These are phyloP conservation scores for Agrotis exclamationis DNA, from an alignment of 2,888 invertebrate species.

Conservation along the genomic window DNA sequence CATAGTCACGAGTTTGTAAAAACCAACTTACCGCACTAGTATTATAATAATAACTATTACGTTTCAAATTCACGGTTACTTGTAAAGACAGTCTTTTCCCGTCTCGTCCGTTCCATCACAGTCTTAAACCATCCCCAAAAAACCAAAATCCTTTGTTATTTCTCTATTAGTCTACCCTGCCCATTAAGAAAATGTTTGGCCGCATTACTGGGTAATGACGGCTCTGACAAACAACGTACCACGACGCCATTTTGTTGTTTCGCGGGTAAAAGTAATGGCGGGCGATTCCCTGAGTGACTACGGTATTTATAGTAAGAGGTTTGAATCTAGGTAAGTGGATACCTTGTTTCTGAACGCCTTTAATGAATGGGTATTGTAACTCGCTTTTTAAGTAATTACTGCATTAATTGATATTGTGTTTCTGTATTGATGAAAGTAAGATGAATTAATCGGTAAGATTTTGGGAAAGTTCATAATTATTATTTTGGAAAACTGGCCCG, in stretches of 20 bases:
- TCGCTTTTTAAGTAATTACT: neutral
- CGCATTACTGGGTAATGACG: constrained; percentile 49
- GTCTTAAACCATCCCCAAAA: neutral
- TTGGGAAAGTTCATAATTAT: neutral
- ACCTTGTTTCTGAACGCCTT: constrained; percentile 4
- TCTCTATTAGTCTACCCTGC: constrained; percentile 36
- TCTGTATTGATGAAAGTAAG: no score
- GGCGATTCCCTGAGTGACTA: constrained; percentile 31
- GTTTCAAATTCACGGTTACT: no score
- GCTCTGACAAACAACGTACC: constrained; percentile 31
- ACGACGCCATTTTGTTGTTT: constrained; percentile 54
- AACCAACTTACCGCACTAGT: no score
- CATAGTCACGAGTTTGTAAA: no score
- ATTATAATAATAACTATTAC: no score
- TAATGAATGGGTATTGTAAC: neutral
- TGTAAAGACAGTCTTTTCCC: no score
- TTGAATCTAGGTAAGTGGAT: neutral
- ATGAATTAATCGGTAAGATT: neutral
- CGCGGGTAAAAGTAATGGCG: constrained; percentile 37
- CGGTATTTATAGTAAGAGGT: constrained; percentile 22
- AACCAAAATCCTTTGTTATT: constrained; percentile 34
- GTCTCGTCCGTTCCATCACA: no score
- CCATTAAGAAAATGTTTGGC: constrained; percentile 51
- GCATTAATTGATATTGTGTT: no score
- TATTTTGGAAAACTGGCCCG: no score